Conservation (phyloP, 1,140 invertebrate genomes). For the Mya arenaria region DNA sequence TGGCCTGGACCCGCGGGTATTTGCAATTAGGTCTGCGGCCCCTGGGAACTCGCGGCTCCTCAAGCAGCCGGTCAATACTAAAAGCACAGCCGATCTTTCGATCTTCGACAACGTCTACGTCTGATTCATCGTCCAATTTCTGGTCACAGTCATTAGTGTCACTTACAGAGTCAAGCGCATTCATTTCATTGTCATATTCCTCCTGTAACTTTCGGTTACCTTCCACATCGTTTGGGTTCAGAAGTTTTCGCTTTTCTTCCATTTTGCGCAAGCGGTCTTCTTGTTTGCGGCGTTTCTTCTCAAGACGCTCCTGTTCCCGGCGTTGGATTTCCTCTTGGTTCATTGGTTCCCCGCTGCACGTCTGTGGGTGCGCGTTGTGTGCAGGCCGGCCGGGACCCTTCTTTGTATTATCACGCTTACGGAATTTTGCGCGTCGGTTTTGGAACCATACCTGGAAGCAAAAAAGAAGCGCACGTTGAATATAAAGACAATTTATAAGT, state of each 20-base stretch:
- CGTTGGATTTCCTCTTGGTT: constrained; percentile 93
- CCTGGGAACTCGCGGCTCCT: constrained; percentile 64
- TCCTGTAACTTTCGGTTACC: constrained; percentile 8
- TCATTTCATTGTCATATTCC: constrained; percentile 33
- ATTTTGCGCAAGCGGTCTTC: constrained; percentile 77
- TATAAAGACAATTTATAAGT: too few species aligned
- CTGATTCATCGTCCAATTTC: constrained; percentile 7
- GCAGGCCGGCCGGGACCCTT: constrained; percentile 98
- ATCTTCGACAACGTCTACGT: constrained; percentile 36
- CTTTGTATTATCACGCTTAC: constrained; percentile 99
- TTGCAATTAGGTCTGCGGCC: constrained; percentile 80
- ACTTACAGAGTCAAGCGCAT: neutral
- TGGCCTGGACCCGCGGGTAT: constrained; percentile 82
- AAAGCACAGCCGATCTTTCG: constrained; percentile 59
- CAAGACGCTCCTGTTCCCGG: constrained; percentile 89
- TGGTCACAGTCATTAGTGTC: neutral
- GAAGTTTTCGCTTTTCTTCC: constrained; percentile 71
- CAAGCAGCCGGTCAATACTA: constrained; percentile 67
- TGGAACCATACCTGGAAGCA: constrained; percentile 98
- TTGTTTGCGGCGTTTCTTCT: constrained; percentile 92
- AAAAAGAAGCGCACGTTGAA: too few species aligned
- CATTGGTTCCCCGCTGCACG: constrained; percentile 98
- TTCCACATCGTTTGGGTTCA: constrained; percentile 54
- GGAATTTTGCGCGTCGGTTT: constrained; percentile 99
- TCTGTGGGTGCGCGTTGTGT: constrained; percentile 98